phyloP scores from a whole-genome alignment of 1,140 invertebrate genomes.

The Laodelphax striatellus region DNA sequence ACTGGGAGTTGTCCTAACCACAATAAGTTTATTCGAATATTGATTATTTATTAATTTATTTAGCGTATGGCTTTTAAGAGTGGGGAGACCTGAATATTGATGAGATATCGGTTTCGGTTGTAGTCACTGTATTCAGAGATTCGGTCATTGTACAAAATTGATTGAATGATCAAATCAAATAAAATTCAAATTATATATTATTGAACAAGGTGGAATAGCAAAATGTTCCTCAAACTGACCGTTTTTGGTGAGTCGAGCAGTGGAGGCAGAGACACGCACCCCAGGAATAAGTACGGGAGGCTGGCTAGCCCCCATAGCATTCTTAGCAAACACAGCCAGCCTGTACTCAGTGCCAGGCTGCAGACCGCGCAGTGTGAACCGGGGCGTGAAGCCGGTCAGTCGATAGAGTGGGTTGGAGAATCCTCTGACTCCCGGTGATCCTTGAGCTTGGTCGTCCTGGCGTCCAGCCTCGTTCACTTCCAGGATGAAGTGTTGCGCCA shows the following conservation, averaged over 20 bases:
- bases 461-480: constrained; percentile 33
- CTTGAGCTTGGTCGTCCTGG: constrained; percentile 3
- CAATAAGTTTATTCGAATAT: no score
- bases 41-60: no score
- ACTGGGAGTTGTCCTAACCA: no score
- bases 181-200: no score
- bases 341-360: constrained; percentile 52
- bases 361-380: constrained; percentile 51
- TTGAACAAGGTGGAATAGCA: no score
- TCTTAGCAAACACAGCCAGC: constrained; percentile 53
- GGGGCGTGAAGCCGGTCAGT: constrained; percentile 44
- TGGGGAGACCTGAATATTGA: no score
- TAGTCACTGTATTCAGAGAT: no score
- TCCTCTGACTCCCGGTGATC: constrained; percentile 7
- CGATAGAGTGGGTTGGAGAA: constrained; percentile 37
- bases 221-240: constrained; percentile 1
- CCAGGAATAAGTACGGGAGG: constrained; percentile 46
- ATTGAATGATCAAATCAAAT: no score
- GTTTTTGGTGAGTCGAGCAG: constrained; percentile 28
- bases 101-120: no score
- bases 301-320: constrained; percentile 53
- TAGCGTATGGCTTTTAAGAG: no score
- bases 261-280: constrained; percentile 36
- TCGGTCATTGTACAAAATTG: no score
- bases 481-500: constrained; percentile 68